Percentiles rank a stretch among this genome's conserved stretches.
phyloP scores from a whole-genome alignment of 1,140 invertebrate species.

The Caenorhabditis tropicalis region DNA sequence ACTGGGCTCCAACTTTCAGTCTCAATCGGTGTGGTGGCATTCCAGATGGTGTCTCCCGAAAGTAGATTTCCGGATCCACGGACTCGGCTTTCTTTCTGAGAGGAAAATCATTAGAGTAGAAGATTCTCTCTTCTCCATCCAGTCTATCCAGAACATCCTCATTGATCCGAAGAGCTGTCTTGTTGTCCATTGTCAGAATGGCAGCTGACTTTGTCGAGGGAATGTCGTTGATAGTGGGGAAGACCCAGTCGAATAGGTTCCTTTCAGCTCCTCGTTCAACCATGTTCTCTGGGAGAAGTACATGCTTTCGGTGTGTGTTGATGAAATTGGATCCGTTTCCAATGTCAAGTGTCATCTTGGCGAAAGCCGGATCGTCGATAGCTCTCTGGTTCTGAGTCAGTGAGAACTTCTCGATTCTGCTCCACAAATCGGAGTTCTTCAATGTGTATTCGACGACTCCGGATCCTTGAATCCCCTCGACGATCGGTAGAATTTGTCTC shows the following conservation, averaged over 20 bases:
- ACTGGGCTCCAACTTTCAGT: neutral
- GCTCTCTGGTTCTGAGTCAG: constrained; percentile 53
- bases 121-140: neutral
- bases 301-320: neutral
- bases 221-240: neutral
- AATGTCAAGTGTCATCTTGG: neutral
- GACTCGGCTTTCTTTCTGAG: neutral
- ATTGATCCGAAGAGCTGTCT: neutral
- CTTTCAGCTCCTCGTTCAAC: neutral
- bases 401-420: constrained; percentile 25
- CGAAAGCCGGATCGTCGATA: neutral
- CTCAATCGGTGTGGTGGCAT: neutral
- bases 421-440: neutral
- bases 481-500: neutral
- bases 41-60: neutral
- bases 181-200: constrained; percentile 42
- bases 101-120: neutral
- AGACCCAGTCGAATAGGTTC: neutral
- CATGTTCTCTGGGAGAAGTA: neutral
- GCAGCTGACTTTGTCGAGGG: neutral
- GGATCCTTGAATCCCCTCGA: neutral
- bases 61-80: neutral
- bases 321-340: neutral
- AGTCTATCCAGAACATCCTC: neutral
- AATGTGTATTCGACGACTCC: neutral